These are phyloP conservation scores for Apodemia zela DNA, from an alignment of 2,888 invertebrate genomes.

Conservation along the genomic window DNA sequence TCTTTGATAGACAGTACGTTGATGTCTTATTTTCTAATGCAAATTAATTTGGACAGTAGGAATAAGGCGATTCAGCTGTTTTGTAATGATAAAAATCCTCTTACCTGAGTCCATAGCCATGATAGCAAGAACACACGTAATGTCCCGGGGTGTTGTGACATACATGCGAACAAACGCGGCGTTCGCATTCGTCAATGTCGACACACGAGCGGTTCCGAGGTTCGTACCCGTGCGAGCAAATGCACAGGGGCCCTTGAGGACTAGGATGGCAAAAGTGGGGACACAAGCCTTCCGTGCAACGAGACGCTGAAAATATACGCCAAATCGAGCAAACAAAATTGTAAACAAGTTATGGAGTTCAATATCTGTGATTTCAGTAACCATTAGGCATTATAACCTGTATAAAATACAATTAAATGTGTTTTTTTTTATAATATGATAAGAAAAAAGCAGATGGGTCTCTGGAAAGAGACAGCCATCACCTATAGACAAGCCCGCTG, in stretches of 20 bases:
- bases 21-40: neutral
- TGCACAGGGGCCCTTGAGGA: conserved; percentile 84
- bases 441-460: no score
- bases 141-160: conserved; percentile 80
- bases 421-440: no score
- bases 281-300: conserved; percentile 74
- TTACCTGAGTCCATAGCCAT: conserved; percentile 79
- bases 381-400: neutral
- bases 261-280: conserved; percentile 81
- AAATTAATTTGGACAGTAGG: neutral
- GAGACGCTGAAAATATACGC: conserved; percentile 42
- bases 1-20: neutral
- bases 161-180: conserved; percentile 82
- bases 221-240: conserved; percentile 82
- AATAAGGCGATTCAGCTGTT: neutral
- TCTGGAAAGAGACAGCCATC: no score
- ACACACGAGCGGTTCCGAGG: conserved; percentile 75
- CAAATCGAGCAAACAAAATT: neutral
- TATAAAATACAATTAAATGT: no score
- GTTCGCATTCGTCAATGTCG: conserved; percentile 87
- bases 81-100: neutral
- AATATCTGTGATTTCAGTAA: neutral
- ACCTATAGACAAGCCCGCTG: no score
- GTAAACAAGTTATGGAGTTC: neutral
- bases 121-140: conserved; percentile 80